These are phyloP conservation scores for Danaus plexippus DNA, from an alignment of 1,140 invertebrate species.

Conservation along the genomic window DNA sequence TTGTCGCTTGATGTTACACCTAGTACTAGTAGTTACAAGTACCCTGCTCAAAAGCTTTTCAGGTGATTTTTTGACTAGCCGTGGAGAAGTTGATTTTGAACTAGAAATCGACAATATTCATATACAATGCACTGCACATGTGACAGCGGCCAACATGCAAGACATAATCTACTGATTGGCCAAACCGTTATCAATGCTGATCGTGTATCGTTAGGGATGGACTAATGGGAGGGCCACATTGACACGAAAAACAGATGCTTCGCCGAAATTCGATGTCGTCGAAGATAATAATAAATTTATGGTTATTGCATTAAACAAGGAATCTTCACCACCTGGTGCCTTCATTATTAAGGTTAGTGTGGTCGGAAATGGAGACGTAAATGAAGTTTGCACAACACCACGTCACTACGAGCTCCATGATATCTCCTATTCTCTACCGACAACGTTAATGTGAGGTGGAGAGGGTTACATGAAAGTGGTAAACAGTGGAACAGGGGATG, in stretches of 20 bases:
- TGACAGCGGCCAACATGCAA: no score
- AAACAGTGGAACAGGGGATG: slow-evolving; percentile 8
- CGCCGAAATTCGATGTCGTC: no score
- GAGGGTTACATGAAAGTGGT: slow-evolving; percentile 13
- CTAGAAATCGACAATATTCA: no score
- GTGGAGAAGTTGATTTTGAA: background rate
- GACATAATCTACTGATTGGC: no score
- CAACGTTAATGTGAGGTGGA: slow-evolving; percentile 7
- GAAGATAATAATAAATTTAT: no score
- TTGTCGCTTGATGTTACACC: slow-evolving; percentile 8
- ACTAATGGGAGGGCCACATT: no score
- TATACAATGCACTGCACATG: no score
- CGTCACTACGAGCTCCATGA: slow-evolving; percentile 10
- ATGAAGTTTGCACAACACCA: slow-evolving; percentile 10
- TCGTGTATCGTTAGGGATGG: no score
- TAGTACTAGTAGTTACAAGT: no score
- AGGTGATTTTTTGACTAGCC: slow-evolving; percentile 6
- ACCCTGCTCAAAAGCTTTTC: slow-evolving; percentile 11
- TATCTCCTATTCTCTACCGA: slow-evolving; percentile 13
- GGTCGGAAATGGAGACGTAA: slow-evolving; percentile 1
- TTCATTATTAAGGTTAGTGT: slow-evolving; percentile 12
- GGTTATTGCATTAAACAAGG: no score
- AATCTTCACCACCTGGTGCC: slow-evolving; percentile 4
- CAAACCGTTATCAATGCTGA: no score
- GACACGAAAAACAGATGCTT: no score